phyloP scores from a whole-genome alignment of 2,113 vertebrate species.

The Probosciger aterrimus region DNA sequence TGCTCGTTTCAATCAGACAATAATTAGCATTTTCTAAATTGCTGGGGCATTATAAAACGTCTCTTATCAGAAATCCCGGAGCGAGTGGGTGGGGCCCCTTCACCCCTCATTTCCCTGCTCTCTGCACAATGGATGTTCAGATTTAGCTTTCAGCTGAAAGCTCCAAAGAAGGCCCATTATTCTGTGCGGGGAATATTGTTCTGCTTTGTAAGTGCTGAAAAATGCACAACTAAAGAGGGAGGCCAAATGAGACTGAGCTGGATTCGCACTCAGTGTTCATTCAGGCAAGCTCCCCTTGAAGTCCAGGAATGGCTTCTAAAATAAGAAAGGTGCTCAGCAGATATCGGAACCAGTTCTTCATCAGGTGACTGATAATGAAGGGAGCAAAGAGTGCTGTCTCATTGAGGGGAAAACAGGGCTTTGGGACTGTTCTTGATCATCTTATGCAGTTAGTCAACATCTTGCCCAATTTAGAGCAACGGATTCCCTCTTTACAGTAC shows the following conservation, averaged over 20 bases:
- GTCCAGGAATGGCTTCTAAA: background rate
- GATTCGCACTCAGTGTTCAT: background rate
- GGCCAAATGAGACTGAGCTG: background rate
- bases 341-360: background rate
- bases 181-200: background rate
- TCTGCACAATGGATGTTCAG: conserved; percentile 23
- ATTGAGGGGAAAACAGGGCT: background rate
- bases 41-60: background rate
- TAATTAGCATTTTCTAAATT: conserved; percentile 51
- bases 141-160: conserved; percentile 22
- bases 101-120: conserved; percentile 39
- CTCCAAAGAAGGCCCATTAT: background rate
- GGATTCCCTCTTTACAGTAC: background rate
- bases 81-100: background rate
- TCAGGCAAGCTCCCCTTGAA: background rate
- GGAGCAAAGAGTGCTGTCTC: background rate
- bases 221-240: background rate
- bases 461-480: background rate
- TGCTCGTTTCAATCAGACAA: conserved; percentile 11
- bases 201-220: conserved; percentile 9
- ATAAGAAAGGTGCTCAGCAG: background rate
- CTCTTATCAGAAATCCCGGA: conserved; percentile 13
- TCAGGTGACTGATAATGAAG: background rate
- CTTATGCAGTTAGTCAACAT: background rate
- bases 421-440: background rate